A percentile compares a stretch with the other conserved stretches of the same genome.
These are phyloP conservation scores for Platycheirus rosarum DNA, from an alignment of 2,888 invertebrate species.

Conservation along the genomic window DNA sequence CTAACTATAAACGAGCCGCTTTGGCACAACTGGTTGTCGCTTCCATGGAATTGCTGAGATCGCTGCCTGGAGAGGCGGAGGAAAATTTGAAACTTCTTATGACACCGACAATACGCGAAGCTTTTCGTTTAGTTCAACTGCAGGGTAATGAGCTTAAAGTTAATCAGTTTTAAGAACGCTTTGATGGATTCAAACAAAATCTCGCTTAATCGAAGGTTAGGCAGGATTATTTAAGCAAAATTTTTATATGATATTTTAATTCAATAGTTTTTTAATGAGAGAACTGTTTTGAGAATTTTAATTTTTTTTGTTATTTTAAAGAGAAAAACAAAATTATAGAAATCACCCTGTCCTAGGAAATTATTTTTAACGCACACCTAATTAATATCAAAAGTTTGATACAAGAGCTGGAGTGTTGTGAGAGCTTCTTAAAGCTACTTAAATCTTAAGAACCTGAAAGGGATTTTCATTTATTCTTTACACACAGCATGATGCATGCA, in stretches of 20 bases:
- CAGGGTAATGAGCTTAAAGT: slow-evolving; percentile 82
- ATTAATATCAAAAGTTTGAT: background rate
- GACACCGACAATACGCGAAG: slow-evolving; percentile 83
- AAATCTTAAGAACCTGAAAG: background rate
- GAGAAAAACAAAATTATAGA: background rate
- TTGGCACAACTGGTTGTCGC: slow-evolving; percentile 94
- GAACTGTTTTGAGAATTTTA: slow-evolving; percentile 42
- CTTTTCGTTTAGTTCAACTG: slow-evolving; percentile 82
- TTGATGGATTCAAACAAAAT: too few relatives aligned
- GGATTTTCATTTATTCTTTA: background rate
- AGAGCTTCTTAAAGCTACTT: background rate
- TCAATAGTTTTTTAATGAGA: too few relatives aligned
- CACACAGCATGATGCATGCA: too few relatives aligned
- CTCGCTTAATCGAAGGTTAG: too few relatives aligned
- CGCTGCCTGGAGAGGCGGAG: slow-evolving; percentile 86
- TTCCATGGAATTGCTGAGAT: slow-evolving; percentile 89
- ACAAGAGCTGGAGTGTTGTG: too few relatives aligned
- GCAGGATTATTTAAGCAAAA: too few relatives aligned
- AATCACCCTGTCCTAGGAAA: too few relatives aligned
- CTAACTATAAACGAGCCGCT: slow-evolving; percentile 92
- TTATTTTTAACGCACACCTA: background rate
- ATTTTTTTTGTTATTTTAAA: background rate
- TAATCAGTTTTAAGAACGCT: slow-evolving; percentile 82
- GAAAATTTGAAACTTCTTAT: slow-evolving; percentile 82
- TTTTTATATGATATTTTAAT: too few relatives aligned